Conservation (phyloP, 1,140 invertebrate genomes). For the Drosophila burlai region DNA sequence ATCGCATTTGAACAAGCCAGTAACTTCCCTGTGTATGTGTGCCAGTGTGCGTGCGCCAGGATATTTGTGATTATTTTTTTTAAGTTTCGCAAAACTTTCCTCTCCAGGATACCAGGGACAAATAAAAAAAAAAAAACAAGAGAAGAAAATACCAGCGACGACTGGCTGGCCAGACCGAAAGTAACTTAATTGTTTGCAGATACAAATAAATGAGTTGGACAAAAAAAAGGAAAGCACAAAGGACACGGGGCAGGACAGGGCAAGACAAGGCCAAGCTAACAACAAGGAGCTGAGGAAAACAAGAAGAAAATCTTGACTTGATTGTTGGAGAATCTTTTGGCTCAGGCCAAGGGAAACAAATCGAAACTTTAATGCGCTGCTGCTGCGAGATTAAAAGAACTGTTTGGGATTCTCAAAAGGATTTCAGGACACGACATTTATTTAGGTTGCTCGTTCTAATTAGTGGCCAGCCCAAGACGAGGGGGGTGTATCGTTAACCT, state of each 20-base stretch:
- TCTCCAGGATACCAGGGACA: constrained; percentile 34
- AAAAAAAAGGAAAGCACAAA: constrained; percentile 27
- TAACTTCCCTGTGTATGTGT: constrained; percentile 56
- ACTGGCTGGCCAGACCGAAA: constrained; percentile 52
- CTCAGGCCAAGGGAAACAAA: constrained; percentile 31
- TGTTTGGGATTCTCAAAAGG: constrained; percentile 43
- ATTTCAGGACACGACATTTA: constrained; percentile 50
- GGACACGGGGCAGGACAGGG: constrained; percentile 17
- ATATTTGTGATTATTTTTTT: constrained; percentile 66
- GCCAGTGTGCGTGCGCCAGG: constrained; percentile 42
- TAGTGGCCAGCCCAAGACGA: constrained; percentile 8
- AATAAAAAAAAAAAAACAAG: constrained; percentile 8
- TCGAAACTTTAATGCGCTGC: constrained; percentile 44
- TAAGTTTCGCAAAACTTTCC: constrained; percentile 71
- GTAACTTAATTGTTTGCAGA: constrained; percentile 82
- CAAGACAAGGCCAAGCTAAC: constrained; percentile 26
- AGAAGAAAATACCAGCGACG: constrained; percentile 47
- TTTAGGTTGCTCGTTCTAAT: constrained; percentile 37
- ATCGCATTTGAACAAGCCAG: constrained; percentile 72
- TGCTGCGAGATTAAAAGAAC: constrained; percentile 39
- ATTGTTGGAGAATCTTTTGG: constrained; percentile 51
- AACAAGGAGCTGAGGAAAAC: constrained; percentile 33
- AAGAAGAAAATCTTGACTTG: constrained; percentile 49
- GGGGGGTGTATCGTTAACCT: constrained; percentile 5
- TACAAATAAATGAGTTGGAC: constrained; percentile 75